Evolutionary conservation across 1,140 invertebrate species (phyloP).

Genomic region (Solen grandis): DNA sequence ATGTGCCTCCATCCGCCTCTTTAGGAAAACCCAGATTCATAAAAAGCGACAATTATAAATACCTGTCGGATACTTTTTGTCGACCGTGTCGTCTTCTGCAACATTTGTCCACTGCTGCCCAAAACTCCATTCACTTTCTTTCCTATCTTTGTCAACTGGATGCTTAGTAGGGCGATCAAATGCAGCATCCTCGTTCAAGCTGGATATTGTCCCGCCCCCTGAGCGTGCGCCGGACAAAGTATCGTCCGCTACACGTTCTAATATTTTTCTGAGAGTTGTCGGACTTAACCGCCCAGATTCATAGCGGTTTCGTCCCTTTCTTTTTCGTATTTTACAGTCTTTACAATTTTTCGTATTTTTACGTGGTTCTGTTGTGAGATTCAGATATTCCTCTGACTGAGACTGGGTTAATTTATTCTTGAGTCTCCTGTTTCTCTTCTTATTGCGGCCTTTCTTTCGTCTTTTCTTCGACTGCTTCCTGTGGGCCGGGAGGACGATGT

Average conservation of each 20-base stretch:
- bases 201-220: conserved; percentile 34
- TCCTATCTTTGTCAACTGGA: neutral
- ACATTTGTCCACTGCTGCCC: conserved; percentile 40
- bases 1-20: too few species aligned
- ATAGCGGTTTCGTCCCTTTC: conserved; percentile 40
- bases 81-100: conserved; percentile 1
- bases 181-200: neutral
- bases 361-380: conserved; percentile 10
- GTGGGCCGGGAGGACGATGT: conserved; percentile 28
- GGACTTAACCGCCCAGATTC: conserved; percentile 22
- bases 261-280: conserved; percentile 40
- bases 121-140: conserved; percentile 34
- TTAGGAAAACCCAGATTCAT: too few species aligned
- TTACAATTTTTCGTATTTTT: conserved; percentile 40
- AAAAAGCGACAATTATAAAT: too few species aligned
- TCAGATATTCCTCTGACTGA: conserved; percentile 31
- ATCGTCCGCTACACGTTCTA: conserved; percentile 54
- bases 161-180: neutral
- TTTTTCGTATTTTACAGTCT: conserved; percentile 49
- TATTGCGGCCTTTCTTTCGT: conserved; percentile 31
- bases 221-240: conserved; percentile 49
- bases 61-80: conserved; percentile 21
- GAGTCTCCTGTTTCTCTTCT: conserved; percentile 19
- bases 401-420: neutral
- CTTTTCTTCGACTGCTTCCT: conserved; percentile 28